These are phyloP conservation scores for Callimorpha dominula DNA, from an alignment of 2,888 invertebrate genomes.

Conservation along the genomic window DNA sequence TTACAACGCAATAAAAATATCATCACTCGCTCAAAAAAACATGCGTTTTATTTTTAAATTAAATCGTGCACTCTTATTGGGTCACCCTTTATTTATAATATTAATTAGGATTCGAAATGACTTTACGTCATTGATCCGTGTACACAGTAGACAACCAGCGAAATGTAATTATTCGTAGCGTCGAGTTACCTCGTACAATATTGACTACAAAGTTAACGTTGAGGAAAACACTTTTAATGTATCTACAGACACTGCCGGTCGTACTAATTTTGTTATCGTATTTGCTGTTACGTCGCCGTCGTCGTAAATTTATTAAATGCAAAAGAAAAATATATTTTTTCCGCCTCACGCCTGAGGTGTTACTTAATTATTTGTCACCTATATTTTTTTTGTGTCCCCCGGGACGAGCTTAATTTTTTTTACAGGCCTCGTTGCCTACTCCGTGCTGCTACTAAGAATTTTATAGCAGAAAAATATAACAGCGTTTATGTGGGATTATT, in stretches of 20 bases:
- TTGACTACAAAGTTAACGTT: constrained; percentile 1
- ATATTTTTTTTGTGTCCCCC: background rate
- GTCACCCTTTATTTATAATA: too few relatives aligned
- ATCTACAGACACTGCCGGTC: background rate
- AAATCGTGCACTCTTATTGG: too few relatives aligned
- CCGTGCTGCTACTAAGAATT: background rate
- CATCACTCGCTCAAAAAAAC: too few relatives aligned
- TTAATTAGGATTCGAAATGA: background rate
- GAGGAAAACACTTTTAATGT: background rate
- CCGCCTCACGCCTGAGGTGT: background rate
- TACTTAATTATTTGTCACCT: constrained; percentile 1
- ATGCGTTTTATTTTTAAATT: too few relatives aligned
- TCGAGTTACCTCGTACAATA: background rate
- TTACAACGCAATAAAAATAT: too few relatives aligned
- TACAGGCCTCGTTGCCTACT: background rate
- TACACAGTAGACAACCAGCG: background rate
- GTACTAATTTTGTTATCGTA: background rate
- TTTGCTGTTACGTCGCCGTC: background rate
- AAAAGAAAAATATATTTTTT: background rate
- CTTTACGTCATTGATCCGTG: background rate
- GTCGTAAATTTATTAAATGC: background rate
- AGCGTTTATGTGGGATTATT: background rate
- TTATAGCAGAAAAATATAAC: background rate
- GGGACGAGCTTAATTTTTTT: background rate
- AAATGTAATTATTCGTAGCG: background rate